Base-by-base conservation (phyloP, 2,797 vertebrate species). In the Microctenopoma lineatum region DNA sequence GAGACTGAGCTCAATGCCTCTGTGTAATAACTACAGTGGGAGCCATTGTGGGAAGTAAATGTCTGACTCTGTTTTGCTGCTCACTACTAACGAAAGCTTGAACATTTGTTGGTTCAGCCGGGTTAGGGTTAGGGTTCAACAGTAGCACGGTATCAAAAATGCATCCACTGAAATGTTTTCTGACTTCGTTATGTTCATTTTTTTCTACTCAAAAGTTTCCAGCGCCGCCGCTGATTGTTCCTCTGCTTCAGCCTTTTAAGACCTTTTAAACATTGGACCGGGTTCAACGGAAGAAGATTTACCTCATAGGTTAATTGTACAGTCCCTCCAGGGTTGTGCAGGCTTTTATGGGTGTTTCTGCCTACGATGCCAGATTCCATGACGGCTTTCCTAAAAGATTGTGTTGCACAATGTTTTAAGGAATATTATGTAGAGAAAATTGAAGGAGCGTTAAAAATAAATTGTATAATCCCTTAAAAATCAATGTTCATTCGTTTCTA, bases 1-100 rank as follows among this genome's bases (percentile, higher is more conserved):
- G 57, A 74, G 57, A 75, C 80, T 79, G 46, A 87, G 79, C 74
- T 84, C 73, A 45, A 81, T 60, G 86, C 85, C 84, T 82, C 87
- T 86, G 89, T 84, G n/a, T 82, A 84, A 84, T 77, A 80, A 70
- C 71, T 59, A 71, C 83, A 86, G 79, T 78, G 76, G 74, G 63
- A 81, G 63, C 60, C 66, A 62, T 84, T 85, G 84, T 46, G 68
- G 83, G 80, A 75, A 75, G 73, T 50, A 45, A 67, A 80, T 0
- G 34, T 65, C 62, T 32, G 25, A 77, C 75, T 77, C 34, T 44
- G 69, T 57, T 61, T 46, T 18, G 18, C 26, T 12, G 41, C 11
- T 60, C 12, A 54, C 5, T 7, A 7, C 5, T 7, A 52, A 25
- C 7, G 44, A 8, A 45, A n/a, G n/a, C 44, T 45, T 45, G 3